A percentile compares a stretch with the other conserved stretches of the same genome.
Conservation (phyloP, 2,113 vertebrate species). For the Tenebrosternarchus preto region DNA sequence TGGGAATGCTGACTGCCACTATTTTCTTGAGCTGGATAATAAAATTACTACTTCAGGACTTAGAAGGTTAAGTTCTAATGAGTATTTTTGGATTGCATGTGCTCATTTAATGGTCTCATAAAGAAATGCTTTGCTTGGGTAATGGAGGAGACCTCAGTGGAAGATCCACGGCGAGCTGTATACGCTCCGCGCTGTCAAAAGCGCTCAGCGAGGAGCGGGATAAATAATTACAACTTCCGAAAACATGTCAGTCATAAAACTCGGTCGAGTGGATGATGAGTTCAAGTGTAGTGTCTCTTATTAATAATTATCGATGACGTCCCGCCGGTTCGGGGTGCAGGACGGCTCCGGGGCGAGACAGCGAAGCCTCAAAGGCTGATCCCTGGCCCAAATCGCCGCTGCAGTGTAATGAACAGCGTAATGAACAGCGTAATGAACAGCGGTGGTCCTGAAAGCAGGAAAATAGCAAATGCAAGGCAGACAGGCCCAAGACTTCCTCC, state of each 20-base stretch:
- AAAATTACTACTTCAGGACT: slow-evolving; percentile 90
- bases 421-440: neutral
- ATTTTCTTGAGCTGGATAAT: slow-evolving; percentile 88
- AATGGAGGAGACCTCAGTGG: slow-evolving; percentile 81
- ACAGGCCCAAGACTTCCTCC: neutral
- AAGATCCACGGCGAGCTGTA: slow-evolving; percentile 81
- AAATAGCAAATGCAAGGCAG: slow-evolving; percentile 13
- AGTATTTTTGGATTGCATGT: slow-evolving; percentile 90
- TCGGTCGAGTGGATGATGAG: neutral
- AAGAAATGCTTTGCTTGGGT: slow-evolving; percentile 90
- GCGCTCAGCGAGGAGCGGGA: slow-evolving; percentile 10
- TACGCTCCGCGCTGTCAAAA: slow-evolving; percentile 54
- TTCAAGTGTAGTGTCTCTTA: neutral
- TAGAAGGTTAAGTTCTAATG: slow-evolving; percentile 96
- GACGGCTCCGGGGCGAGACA: neutral
- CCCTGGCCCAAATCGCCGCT: neutral
- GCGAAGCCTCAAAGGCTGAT: neutral
- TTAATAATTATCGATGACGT: slow-evolving; percentile 33
- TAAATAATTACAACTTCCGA: slow-evolving; percentile 23
- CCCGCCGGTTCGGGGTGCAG: neutral
- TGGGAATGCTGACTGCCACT: slow-evolving; percentile 83
- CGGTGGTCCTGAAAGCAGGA: slow-evolving; percentile 2
- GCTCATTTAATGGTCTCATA: slow-evolving; percentile 92
- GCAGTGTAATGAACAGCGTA: neutral
- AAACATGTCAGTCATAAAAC: slow-evolving; percentile 41